A percentile compares a stretch with the other conserved stretches of the same genome.
Conservation (phyloP, 2,113 vertebrate species). For the Paradoxurus hermaphroditus region DNA sequence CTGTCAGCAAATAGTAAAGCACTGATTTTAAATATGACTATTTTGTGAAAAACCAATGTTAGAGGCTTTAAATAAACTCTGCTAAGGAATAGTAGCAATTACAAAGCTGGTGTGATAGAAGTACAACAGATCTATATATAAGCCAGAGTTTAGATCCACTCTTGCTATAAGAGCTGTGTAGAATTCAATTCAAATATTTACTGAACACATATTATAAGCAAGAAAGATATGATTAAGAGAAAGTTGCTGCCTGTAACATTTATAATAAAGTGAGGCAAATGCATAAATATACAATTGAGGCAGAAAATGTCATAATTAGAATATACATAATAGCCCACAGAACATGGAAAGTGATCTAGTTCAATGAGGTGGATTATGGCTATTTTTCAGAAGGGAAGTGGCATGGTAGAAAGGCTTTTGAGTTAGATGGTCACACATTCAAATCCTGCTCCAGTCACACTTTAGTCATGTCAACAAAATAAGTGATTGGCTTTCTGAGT, state of each 20-base stretch:
- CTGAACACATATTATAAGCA: not conserved
- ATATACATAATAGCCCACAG: not conserved
- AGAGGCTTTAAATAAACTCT: not conserved
- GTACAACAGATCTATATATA: not conserved
- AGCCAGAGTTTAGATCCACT: not conserved
- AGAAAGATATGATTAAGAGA: not conserved
- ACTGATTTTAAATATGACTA: not conserved
- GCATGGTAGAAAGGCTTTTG: not conserved
- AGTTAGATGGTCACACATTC: not conserved
- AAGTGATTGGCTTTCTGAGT: not conserved
- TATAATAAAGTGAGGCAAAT: not conserved
- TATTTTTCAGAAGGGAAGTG: not conserved
- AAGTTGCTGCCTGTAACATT: not conserved
- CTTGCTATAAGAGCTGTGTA: not conserved
- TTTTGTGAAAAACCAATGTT: not conserved
- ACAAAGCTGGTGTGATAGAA: not conserved
- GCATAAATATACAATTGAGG: not conserved
- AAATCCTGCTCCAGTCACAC: not conserved
- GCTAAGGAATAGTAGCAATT: not conserved
- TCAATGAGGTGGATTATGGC: not conserved
- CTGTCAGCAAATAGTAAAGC: not conserved
- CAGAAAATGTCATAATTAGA: not conserved
- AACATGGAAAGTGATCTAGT: not conserved
- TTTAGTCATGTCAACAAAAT: not conserved
- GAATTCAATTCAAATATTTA: slow-evolving; percentile 20